phyloP scores from a whole-genome alignment of 2,113 vertebrate genomes.

The Chaetops frenatus region DNA sequence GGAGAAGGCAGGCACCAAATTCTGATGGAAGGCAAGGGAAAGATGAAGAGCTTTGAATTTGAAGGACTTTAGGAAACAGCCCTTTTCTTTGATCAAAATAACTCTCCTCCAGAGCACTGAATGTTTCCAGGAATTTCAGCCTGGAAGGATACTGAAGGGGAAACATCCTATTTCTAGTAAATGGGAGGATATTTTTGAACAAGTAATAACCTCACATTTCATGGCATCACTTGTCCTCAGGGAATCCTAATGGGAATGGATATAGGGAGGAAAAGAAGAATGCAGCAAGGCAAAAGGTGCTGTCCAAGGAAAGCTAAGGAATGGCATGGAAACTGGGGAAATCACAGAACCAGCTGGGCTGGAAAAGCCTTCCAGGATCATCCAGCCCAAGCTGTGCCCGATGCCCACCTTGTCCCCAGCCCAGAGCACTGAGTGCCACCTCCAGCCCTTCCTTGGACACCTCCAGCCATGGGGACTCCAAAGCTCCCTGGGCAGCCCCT shows the following conservation, averaged over 20 bases:
- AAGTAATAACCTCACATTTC: background rate
- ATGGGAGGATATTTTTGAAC: background rate
- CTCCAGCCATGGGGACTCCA: background rate
- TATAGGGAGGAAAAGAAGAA: background rate
- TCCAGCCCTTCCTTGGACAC: background rate
- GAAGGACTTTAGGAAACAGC: background rate
- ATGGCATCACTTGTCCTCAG: background rate
- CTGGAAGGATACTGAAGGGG: background rate
- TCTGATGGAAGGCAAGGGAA: background rate
- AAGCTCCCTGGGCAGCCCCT: background rate
- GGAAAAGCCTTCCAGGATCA: background rate
- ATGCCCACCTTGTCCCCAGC: background rate
- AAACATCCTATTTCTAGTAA: background rate
- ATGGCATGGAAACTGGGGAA: accelerated
- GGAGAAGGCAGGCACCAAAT: background rate
- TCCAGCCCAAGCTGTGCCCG: accelerated
- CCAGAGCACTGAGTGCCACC: background rate
- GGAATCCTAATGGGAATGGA: accelerated
- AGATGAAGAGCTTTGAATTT: background rate
- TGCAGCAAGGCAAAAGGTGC: background rate
- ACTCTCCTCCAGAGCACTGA: background rate
- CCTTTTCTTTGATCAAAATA: background rate
- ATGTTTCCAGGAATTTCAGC: background rate
- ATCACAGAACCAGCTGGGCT: accelerated
- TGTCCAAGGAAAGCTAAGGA: background rate